Evolutionary conservation across 2,113 vertebrate species (phyloP).

Genomic region (Jacana jacana): DNA sequence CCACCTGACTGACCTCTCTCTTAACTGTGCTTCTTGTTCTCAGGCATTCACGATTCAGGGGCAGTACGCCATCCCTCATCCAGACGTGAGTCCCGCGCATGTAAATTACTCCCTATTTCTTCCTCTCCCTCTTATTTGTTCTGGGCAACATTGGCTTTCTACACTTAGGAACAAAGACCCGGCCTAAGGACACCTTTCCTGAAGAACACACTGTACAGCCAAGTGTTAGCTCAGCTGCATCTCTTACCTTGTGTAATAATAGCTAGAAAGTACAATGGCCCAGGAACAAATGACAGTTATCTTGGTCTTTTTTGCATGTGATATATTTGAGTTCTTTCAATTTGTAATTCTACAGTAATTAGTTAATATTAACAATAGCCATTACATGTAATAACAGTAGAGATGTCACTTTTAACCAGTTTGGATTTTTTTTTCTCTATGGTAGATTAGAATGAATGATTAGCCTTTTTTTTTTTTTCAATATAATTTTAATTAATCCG

Average conservation of each 20-base stretch:
- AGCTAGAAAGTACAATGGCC: constrained; percentile 72
- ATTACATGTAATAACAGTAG: constrained; percentile 69
- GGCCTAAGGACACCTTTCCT: neutral
- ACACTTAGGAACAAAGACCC: neutral
- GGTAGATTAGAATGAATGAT: constrained; percentile 60
- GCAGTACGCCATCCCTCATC: constrained; percentile 90
- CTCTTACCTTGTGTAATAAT: neutral
- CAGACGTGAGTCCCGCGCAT: constrained; percentile 88
- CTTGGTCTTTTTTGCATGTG: constrained; percentile 59
- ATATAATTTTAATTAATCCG: constrained; percentile 74
- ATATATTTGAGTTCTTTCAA: constrained; percentile 60
- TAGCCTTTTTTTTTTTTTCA: constrained; percentile 32
- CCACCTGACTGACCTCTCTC: neutral
- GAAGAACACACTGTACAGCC: neutral
- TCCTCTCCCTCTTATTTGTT: constrained; percentile 67
- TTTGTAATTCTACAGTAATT: constrained; percentile 54
- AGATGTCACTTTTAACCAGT: constrained; percentile 66
- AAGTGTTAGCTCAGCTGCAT: neutral
- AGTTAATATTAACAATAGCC: constrained; percentile 70
- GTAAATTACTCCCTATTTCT: constrained; percentile 60
- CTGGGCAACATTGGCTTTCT: constrained; percentile 74
- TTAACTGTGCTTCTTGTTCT: constrained; percentile 60
- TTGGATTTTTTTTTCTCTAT: neutral
- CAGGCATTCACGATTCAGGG: constrained; percentile 91
- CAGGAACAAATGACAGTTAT: constrained; percentile 65